Conservation (phyloP, 2,797 vertebrate genomes). For the Borostomias antarcticus region DNA sequence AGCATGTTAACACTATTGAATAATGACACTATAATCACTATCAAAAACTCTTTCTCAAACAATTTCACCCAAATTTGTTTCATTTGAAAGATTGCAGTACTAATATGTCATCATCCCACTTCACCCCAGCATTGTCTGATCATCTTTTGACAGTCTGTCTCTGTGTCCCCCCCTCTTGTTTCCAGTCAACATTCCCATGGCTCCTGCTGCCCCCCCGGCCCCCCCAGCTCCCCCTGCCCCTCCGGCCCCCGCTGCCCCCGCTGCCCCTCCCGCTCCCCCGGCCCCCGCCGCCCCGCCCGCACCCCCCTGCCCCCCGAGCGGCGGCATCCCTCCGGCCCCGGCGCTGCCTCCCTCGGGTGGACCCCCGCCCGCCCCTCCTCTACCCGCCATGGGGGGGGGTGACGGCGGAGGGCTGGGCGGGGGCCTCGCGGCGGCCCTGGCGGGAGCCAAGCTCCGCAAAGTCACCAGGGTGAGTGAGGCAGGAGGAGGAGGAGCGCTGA, state of each 20-base stretch:
- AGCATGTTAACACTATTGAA: not conserved
- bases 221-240: slow-evolving; percentile 53
- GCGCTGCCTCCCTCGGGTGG: slow-evolving; percentile 60
- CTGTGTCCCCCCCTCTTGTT: slow-evolving; percentile 6
- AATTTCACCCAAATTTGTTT: not conserved
- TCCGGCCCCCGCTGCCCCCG: slow-evolving; percentile 47
- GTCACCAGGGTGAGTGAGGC: slow-evolving; percentile 77
- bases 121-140: not conserved
- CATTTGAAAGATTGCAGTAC: not conserved
- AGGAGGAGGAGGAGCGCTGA: not conserved
- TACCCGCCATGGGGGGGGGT: slow-evolving; percentile 68
- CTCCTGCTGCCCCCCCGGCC: slow-evolving; percentile 56
- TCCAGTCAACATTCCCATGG: slow-evolving; percentile 51
- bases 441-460: slow-evolving; percentile 88
- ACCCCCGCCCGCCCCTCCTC: slow-evolving; percentile 79
- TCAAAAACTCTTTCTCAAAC: not conserved
- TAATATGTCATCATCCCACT: not conserved
- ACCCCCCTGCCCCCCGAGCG: slow-evolving; percentile 47
- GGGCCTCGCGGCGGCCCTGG: slow-evolving; percentile 84
- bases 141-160: not conserved
- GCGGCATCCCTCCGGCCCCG: slow-evolving; percentile 52
- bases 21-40: no score
- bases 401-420: slow-evolving; percentile 54
- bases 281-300: slow-evolving; percentile 62
- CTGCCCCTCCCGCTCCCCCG: slow-evolving; percentile 65